Conservation (phyloP, 2,888 invertebrate genomes). For the Cephus runcator region DNA sequence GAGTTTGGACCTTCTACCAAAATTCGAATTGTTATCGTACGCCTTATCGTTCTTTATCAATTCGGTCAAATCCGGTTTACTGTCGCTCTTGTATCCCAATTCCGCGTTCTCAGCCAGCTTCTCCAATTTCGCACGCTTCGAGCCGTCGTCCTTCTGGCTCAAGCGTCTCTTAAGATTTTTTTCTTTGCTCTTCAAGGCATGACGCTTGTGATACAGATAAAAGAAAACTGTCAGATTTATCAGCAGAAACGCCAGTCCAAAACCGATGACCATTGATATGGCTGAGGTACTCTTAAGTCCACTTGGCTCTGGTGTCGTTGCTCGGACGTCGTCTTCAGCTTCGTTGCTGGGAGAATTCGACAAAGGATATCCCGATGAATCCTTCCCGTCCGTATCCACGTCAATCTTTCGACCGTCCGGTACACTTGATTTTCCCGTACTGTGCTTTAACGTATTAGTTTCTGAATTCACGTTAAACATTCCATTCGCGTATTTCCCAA, state of each 20-base stretch:
- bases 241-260: constrained; percentile 77
- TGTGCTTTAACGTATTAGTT: not conserved
- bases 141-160: constrained; percentile 67
- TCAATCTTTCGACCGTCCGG: not conserved
- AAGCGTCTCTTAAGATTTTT: constrained; percentile 65
- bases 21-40: constrained; percentile 66
- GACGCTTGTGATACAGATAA: constrained; percentile 75
- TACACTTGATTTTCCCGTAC: not conserved
- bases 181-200: constrained; percentile 69
- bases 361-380: not conserved
- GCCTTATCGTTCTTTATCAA: constrained; percentile 63
- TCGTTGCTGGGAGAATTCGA: constrained; percentile 18
- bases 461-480: constrained; percentile 36
- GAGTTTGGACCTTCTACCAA: constrained; percentile 73
- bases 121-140: constrained; percentile 56
- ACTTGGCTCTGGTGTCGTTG: constrained; percentile 67
- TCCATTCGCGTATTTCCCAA: constrained; percentile 48
- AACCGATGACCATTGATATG: constrained; percentile 64
- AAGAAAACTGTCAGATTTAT: constrained; percentile 79
- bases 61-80: constrained; percentile 62
- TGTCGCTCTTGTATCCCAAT: constrained; percentile 66
- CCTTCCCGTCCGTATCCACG: not conserved
- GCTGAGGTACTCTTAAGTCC: constrained; percentile 52
- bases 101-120: constrained; percentile 69
- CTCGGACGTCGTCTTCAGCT: constrained; percentile 30